Evolutionary conservation across 2,113 vertebrate species (phyloP), one percentile per base, ranked within the genome.

Genomic region (Pseudopipra pipra): DNA sequence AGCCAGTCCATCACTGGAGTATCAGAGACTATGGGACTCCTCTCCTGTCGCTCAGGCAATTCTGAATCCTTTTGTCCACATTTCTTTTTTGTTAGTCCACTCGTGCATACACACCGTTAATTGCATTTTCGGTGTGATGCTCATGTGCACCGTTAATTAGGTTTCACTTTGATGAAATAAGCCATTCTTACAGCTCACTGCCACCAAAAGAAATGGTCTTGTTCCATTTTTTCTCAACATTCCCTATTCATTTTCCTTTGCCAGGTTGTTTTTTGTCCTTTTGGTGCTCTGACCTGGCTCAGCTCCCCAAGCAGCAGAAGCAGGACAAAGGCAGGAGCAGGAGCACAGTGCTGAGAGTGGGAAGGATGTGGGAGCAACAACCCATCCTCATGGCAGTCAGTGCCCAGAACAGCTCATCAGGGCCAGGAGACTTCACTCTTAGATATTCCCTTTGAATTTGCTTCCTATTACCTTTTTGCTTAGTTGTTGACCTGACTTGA

Each of bases 101-200:
- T 91, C 5, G 11, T 87, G 89, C 89, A 56, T 93, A 47, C 56
- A 52, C 14, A 18, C 68, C 4, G 5, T 78, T 97, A 97, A 95
- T 97, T 97, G 94, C 95, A 37, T 78, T 95, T 95, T 79, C 56
- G 77, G 44, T 74, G 73, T 0, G 0, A 75, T 90, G 86, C 76
- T 95, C 91, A 91, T 95, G 56, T 55, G 65, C 24, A 4, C 91
- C 87, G 73, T 92, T 97, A 95, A 97, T 97, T 95, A 75, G 65
- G 56, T 92, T 93, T 92, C 61, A 41, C 91, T 96, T 92, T 78
- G 89, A 91, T 95, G 80, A 95, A 95, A 63, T 81, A 92, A 94
- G 44, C 56, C 86, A 49, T 95, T 89, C 76, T 96, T 93, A 75
- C 95, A 95, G 80, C 94, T 96, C 76, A 41, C 80, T 94, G 76